Percentiles rank a stretch among this genome's conserved stretches.
phyloP scores from a whole-genome alignment of 2,888 invertebrate genomes.

The Chrysotoxum bicinctum region DNA sequence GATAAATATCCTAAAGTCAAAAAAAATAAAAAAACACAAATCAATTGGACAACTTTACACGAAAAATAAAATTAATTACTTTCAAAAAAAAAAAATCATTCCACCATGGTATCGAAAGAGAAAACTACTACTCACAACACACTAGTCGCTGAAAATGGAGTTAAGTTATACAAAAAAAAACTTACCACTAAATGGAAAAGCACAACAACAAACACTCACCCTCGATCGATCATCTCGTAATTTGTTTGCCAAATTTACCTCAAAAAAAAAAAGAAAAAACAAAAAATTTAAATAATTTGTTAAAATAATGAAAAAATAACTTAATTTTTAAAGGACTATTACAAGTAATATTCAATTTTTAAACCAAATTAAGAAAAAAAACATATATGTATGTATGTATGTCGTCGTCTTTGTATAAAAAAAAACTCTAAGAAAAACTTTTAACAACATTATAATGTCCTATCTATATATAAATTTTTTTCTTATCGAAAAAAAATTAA shows the following conservation, averaged over 20 bases:
- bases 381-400: conserved; percentile 54
- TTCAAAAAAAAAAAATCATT: conserved; percentile 66
- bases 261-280: conserved; percentile 74
- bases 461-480: conserved; percentile 40
- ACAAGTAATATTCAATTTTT: conserved; percentile 44
- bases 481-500: conserved; percentile 15
- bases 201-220: conserved; percentile 54
- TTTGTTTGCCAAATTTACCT: conserved; percentile 81
- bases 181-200: conserved; percentile 40
- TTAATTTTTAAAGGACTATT: conserved; percentile 32
- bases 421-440: conserved; percentile 51
- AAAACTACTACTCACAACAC: conserved; percentile 77
- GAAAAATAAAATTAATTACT: conserved; percentile 12
- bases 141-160: conserved; percentile 76
- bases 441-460: conserved; percentile 61
- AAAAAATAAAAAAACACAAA: conserved; percentile 42
- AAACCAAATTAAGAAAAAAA: conserved; percentile 44
- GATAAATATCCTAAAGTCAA: conserved; percentile 50
- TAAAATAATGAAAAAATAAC: conserved; percentile 47
- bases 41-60: conserved; percentile 42
- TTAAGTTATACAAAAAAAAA: conserved; percentile 42
- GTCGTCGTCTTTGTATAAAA: conserved; percentile 67
- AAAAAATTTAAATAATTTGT: conserved; percentile 45
- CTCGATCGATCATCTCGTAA: conserved; percentile 70
- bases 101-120: conserved; percentile 74